Percentiles rank a stretch among this genome's conserved stretches.
phyloP scores from a whole-genome alignment of 2,797 vertebrate species.

The Aulostomus chinensis region DNA sequence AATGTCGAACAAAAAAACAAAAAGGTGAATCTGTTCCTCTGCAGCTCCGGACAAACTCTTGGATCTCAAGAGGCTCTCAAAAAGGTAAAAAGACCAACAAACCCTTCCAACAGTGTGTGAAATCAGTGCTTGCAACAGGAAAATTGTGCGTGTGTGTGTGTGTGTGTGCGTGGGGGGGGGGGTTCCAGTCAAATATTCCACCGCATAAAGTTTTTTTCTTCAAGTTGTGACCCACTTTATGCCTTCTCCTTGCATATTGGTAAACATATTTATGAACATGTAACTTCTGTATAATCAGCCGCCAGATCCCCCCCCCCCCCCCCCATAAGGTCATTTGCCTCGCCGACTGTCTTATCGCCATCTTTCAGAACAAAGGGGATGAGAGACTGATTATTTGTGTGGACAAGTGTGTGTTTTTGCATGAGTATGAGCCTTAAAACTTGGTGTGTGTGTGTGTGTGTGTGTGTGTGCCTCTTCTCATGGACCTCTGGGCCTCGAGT shows the following conservation, averaged over 20 bases:
- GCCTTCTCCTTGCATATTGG: constrained; percentile 57
- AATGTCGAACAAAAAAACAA: too few relatives aligned
- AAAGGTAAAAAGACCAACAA: too few relatives aligned
- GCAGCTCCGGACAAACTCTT: too few relatives aligned
- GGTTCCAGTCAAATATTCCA: too few relatives aligned
- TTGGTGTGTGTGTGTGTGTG: constrained; percentile 9
- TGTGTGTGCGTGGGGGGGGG: too few relatives aligned
- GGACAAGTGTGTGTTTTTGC: constrained; percentile 8
- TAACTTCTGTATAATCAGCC: constrained; percentile 67
- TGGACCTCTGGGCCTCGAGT: constrained; percentile 67
- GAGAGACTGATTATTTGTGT: constrained; percentile 56
- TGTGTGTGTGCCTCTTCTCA: constrained; percentile 25
- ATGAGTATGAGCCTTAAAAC: constrained; percentile 49
- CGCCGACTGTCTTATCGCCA: constrained; percentile 53
- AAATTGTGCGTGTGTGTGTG: too few relatives aligned
- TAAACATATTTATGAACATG: constrained; percentile 67
- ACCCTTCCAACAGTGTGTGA: too few relatives aligned
- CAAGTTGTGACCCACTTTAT: constrained; percentile 71
- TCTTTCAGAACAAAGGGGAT: constrained; percentile 65
- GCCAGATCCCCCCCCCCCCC: constrained; percentile 47
- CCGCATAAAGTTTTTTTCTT: constrained; percentile 47
- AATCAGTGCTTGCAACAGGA: too few relatives aligned
- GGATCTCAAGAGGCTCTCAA: too few relatives aligned
- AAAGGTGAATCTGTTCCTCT: too few relatives aligned
- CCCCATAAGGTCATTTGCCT: constrained; percentile 62